These are phyloP conservation scores for Diplazon laetatorius DNA, from an alignment of 2,888 invertebrate species.

Conservation along the genomic window DNA sequence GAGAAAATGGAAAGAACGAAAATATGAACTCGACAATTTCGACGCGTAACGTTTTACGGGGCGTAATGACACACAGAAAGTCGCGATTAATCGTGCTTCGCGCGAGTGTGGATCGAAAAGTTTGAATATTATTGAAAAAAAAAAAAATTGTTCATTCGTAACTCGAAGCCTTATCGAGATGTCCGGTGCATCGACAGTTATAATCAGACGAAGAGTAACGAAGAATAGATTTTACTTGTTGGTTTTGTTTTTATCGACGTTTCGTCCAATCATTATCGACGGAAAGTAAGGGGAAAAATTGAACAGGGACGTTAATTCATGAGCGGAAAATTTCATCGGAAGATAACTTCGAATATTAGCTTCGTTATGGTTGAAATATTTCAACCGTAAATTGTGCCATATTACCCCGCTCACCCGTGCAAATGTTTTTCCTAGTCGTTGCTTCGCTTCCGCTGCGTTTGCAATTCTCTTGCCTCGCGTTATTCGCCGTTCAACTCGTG, in stretches of 20 bases:
- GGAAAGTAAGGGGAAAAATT: not conserved
- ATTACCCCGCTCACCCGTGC: not conserved
- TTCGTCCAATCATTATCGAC: not conserved
- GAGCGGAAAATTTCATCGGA: not conserved
- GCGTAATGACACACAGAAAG: not conserved
- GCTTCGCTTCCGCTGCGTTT: constrained; percentile 10
- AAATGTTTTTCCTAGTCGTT: constrained; percentile 41
- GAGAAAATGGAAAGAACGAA: constrained; percentile 25
- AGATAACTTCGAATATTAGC: not conserved
- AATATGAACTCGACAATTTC: constrained; percentile 29
- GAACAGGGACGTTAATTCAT: not conserved
- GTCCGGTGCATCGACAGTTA: no score
- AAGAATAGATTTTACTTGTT: no score
- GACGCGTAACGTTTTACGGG: not conserved
- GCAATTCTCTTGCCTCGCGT: constrained; percentile 37
- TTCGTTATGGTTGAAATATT: not conserved
- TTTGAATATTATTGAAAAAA: no score
- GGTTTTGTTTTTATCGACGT: not conserved
- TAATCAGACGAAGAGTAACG: no score
- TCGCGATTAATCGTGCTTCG: no score
- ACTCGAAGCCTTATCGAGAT: no score
- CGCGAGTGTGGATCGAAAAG: not conserved
- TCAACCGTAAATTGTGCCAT: not conserved
- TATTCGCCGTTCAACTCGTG: constrained; percentile 33
- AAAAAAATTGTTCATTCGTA: no score